Conservation (phyloP, 2,113 vertebrate genomes). For the Macquaria australasica region DNA sequence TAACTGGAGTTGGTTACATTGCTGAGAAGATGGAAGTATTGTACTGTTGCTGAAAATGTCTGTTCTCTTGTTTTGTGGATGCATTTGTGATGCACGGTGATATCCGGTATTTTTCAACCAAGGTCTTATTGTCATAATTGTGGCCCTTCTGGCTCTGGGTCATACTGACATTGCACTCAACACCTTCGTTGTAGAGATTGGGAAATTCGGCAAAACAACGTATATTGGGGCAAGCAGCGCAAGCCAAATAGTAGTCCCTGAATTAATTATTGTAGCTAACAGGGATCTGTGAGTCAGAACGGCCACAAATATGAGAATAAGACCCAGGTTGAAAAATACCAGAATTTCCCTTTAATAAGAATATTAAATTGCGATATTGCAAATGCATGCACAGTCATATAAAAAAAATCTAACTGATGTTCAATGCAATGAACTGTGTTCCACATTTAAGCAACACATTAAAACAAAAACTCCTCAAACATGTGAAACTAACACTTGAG, state of each 20-base stretch:
- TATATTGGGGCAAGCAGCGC: background rate
- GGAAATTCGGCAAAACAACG: background rate
- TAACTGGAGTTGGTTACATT: background rate
- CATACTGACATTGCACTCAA: background rate
- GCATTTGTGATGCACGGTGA: background rate
- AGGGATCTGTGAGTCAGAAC: background rate
- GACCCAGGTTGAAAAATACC: too few species aligned
- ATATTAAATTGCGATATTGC: background rate
- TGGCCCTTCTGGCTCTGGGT: background rate
- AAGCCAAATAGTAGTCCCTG: background rate
- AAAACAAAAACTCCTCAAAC: background rate
- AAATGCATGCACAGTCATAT: background rate
- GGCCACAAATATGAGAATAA: too few species aligned
- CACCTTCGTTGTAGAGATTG: background rate
- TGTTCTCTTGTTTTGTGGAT: background rate
- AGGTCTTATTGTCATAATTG: background rate
- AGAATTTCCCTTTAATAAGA: too few species aligned
- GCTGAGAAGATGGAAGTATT: background rate
- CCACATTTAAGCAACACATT: background rate
- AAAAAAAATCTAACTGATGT: background rate
- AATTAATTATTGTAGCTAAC: background rate
- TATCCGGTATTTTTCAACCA: background rate
- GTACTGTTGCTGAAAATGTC: background rate
- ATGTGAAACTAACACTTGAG: too few species aligned
- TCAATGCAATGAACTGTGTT: background rate